A percentile compares a stretch with the other conserved stretches of the same genome.
Conservation (phyloP, 2,888 invertebrate genomes). For the Onthophagus sagittarius region DNA sequence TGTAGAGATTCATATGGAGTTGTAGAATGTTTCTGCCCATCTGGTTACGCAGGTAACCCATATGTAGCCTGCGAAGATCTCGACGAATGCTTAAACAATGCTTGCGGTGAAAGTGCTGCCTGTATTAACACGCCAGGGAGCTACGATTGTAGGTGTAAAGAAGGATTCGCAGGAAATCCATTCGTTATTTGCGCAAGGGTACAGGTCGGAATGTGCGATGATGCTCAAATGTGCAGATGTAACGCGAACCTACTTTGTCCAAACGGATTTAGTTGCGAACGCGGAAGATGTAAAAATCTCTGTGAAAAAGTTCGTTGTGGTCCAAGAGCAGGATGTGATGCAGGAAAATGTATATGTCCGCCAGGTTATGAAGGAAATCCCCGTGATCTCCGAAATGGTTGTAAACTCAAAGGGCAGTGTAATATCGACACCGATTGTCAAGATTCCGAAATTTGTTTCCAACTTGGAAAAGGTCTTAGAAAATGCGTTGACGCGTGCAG, state of each 20-base stretch:
- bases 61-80: conserved; percentile 81
- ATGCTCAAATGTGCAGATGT: conserved; percentile 68
- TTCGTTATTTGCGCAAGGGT: conserved; percentile 75
- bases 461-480: conserved; percentile 70
- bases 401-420: conserved; percentile 71
- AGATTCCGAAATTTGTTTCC: conserved; percentile 83
- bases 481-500: conserved; percentile 86
- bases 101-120: conserved; percentile 79
- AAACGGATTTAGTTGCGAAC: conserved; percentile 69
- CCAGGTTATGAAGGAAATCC: conserved; percentile 76
- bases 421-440: conserved; percentile 77
- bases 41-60: conserved; percentile 83
- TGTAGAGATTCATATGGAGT: conserved; percentile 72
- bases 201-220: conserved; percentile 65
- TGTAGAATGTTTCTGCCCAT: conserved; percentile 77
- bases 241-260: conserved; percentile 70
- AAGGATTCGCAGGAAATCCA: conserved; percentile 81
- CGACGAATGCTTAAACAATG: conserved; percentile 74
- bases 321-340: conserved; percentile 75
- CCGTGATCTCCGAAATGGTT: conserved; percentile 65
- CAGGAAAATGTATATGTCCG: conserved; percentile 75
- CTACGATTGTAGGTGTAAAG: conserved; percentile 85
- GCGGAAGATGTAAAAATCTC: conserved; percentile 69
- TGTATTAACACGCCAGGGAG: conserved; percentile 88
- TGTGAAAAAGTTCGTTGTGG: conserved; percentile 77